phyloP scores from a whole-genome alignment of 2,888 invertebrate species.

The Aphrophora alni region DNA sequence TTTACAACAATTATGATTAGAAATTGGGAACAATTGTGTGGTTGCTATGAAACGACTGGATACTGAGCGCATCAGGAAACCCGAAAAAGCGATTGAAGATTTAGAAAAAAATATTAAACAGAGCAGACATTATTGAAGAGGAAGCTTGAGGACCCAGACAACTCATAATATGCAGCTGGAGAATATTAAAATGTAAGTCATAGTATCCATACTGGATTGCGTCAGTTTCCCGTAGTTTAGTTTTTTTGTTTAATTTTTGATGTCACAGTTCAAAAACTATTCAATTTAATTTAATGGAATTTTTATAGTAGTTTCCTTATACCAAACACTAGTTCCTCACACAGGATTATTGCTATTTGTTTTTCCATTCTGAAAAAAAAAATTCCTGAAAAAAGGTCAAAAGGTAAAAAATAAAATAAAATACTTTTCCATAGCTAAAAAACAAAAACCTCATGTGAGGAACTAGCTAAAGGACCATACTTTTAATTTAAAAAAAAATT shows the following conservation, averaged over 20 bases:
- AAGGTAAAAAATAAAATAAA: too few relatives aligned
- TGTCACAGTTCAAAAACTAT: background rate
- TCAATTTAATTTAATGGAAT: background rate
- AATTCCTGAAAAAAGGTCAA: too few relatives aligned
- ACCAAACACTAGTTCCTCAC: background rate
- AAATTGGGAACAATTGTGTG: too few relatives aligned
- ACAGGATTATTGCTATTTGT: background rate
- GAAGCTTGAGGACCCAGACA: background rate
- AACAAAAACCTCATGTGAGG: too few relatives aligned
- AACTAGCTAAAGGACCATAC: too few relatives aligned
- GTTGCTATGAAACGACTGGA: background rate
- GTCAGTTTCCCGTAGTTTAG: background rate
- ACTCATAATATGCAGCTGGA: background rate
- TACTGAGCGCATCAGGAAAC: background rate
- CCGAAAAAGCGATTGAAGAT: background rate
- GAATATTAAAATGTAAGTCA: background rate
- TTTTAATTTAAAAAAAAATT: too few relatives aligned
- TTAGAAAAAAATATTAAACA: background rate
- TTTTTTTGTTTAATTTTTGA: background rate
- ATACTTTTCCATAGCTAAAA: too few relatives aligned
- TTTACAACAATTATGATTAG: background rate
- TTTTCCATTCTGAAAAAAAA: too few relatives aligned
- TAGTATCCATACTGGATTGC: background rate
- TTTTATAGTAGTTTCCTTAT: background rate
- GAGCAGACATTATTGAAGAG: background rate